phyloP scores from a whole-genome alignment of 1,140 invertebrate species.

The Parasteatoda tepidariorum region DNA sequence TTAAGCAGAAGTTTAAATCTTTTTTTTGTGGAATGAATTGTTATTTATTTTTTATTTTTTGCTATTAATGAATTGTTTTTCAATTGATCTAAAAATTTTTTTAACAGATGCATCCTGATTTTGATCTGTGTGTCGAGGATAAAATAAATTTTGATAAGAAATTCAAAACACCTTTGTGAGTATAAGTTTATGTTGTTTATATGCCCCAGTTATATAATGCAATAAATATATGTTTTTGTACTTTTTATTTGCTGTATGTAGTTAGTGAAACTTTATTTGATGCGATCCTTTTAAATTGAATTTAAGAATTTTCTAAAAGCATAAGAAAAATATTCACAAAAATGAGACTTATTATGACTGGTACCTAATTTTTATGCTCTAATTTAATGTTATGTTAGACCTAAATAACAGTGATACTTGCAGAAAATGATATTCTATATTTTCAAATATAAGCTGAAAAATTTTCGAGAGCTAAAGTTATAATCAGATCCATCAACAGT shows the following conservation, averaged over 20 bases:
- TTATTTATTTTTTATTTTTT: neutral
- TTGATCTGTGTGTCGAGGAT: slow-evolving; percentile 25
- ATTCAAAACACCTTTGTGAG: slow-evolving; percentile 9
- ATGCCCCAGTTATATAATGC: neutral
- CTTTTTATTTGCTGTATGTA: neutral
- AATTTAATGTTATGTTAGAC: no score
- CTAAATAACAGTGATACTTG: no score
- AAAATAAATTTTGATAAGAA: slow-evolving; percentile 31
- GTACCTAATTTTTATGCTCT: no score
- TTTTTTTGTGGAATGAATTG: neutral
- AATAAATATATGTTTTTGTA: neutral
- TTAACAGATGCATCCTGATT: slow-evolving; percentile 39
- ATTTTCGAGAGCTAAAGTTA: no score
- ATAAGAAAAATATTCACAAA: neutral
- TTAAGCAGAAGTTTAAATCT: neutral
- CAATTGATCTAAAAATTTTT: neutral
- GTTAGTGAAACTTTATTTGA: no score
- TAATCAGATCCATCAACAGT: no score
- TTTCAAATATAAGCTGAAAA: no score
- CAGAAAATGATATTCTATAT: no score
- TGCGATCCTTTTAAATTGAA: no score
- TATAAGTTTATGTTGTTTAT: neutral
- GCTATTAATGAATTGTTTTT: neutral
- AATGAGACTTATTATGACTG: neutral
- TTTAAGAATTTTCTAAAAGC: neutral